Percentiles rank a stretch among this genome's conserved stretches.
These are phyloP conservation scores for Anthoscopus minutus DNA, from an alignment of 2,113 vertebrate species.

Conservation along the genomic window DNA sequence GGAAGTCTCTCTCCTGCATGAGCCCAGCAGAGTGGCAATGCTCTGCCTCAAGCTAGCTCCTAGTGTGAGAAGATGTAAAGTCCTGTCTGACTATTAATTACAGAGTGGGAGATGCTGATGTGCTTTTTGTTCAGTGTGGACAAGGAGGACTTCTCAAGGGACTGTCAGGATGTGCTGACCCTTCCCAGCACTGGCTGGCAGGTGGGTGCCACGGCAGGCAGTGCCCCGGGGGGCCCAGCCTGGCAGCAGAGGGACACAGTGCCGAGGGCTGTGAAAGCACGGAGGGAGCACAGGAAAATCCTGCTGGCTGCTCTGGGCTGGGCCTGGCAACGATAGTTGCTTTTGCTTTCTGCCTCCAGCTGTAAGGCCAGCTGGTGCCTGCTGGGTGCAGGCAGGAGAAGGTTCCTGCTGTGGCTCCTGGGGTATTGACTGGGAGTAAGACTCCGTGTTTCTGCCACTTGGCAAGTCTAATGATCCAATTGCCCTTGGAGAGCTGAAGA, in stretches of 20 bases:
- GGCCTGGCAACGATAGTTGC: fast-evolving
- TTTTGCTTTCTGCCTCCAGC: background rate
- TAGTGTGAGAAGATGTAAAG: background rate
- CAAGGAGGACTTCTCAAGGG: background rate
- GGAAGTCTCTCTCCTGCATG: background rate
- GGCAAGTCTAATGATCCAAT: background rate
- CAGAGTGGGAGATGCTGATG: background rate
- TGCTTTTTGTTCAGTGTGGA: background rate
- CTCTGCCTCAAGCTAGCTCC: background rate
- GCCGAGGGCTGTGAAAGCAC: fast-evolving
- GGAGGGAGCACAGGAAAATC: background rate
- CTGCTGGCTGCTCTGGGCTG: background rate
- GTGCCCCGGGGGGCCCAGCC: fast-evolving
- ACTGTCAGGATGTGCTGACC: fast-evolving
- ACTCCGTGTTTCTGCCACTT: background rate
- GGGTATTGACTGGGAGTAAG: background rate
- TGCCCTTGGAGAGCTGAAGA: background rate
- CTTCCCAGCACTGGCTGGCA: background rate
- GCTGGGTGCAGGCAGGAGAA: background rate
- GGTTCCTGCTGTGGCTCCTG: background rate
- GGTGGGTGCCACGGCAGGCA: background rate
- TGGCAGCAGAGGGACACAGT: fast-evolving
- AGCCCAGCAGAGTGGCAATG: background rate
- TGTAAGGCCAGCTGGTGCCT: background rate
- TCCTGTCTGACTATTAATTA: background rate